Conservation (phyloP, 2,797 vertebrate genomes). For the Tinamus major region DNA sequence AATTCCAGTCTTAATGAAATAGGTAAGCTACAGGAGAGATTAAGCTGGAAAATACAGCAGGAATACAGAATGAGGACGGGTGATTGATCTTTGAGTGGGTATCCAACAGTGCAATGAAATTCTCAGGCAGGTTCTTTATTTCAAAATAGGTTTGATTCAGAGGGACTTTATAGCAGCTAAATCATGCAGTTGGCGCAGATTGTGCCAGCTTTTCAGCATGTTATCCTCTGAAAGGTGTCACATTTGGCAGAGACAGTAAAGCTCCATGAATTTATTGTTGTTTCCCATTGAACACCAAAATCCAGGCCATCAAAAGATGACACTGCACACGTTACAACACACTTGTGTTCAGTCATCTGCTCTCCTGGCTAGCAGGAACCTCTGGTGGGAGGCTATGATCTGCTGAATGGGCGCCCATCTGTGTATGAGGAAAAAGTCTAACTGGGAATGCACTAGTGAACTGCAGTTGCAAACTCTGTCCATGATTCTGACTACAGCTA, state of each 20-base stretch:
- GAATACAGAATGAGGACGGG: conserved; percentile 80
- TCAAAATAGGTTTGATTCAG: conserved; percentile 81
- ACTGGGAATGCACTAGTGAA: neutral
- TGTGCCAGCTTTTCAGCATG: conserved; percentile 78
- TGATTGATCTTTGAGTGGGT: conserved; percentile 83
- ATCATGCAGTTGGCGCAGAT: conserved; percentile 80
- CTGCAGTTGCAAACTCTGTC: neutral
- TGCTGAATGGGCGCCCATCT: neutral
- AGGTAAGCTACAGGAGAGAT: conserved; percentile 79
- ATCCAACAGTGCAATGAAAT: conserved; percentile 81
- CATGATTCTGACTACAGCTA: neutral
- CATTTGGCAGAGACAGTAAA: conserved; percentile 82
- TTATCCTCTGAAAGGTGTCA: conserved; percentile 80
- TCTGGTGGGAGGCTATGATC: neutral
- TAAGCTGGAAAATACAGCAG: conserved; percentile 81
- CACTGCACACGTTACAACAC: neutral
- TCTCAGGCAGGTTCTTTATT: conserved; percentile 81
- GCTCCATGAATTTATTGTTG: conserved; percentile 77
- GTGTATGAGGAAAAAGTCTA: neutral
- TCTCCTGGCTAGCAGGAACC: neutral
- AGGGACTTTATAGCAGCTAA: conserved; percentile 81
- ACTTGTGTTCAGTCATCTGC: conserved; percentile 23
- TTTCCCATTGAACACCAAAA: conserved; percentile 69
- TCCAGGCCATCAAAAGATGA: conserved; percentile 43
- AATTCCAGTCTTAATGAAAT: conserved; percentile 80